Percentiles rank a stretch among this genome's conserved stretches.
Conservation (phyloP, 2,888 invertebrate species). For the Drosophila sordidula region DNA sequence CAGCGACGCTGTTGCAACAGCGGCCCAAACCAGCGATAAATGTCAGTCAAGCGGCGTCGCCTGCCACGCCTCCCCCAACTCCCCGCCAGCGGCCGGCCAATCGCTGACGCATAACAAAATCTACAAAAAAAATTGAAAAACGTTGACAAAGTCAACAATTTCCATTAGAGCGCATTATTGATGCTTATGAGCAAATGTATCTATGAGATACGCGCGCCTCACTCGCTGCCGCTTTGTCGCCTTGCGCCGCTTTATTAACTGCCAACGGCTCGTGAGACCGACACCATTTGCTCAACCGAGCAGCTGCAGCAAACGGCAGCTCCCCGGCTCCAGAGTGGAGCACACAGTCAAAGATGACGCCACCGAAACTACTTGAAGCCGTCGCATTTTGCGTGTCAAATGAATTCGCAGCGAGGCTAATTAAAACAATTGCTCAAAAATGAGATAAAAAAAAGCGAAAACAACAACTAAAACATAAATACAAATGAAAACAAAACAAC, state of each 20-base stretch:
- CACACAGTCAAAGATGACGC: slow-evolving; percentile 55
- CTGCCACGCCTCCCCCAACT: slow-evolving; percentile 53
- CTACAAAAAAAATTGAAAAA: slow-evolving; percentile 9
- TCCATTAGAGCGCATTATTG: slow-evolving; percentile 80
- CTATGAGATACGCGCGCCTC: slow-evolving; percentile 67
- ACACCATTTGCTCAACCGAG: slow-evolving; percentile 61
- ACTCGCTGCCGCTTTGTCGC: slow-evolving; percentile 26
- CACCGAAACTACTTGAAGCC: slow-evolving; percentile 30
- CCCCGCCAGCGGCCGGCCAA: slow-evolving; percentile 40
- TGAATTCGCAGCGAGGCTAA: slow-evolving; percentile 58
- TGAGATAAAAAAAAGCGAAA: slow-evolving; percentile 9
- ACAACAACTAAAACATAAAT: background rate
- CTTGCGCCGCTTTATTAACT: slow-evolving; percentile 57
- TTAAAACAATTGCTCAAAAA: slow-evolving; percentile 63
- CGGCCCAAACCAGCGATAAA: slow-evolving; percentile 72
- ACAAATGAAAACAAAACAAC: background rate
- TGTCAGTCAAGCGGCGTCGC: slow-evolving; percentile 71
- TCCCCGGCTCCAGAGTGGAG: slow-evolving; percentile 21
- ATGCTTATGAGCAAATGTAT: slow-evolving; percentile 78
- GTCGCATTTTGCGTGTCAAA: slow-evolving; percentile 57
- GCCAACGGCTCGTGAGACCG: slow-evolving; percentile 60
- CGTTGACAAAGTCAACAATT: slow-evolving; percentile 67
- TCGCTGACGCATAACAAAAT: slow-evolving; percentile 49
- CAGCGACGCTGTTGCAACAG: slow-evolving; percentile 43
- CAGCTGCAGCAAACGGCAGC: slow-evolving; percentile 25